Base-by-base conservation (phyloP, 1,140 invertebrate species). In the Bombus vancouverensis region DNA sequence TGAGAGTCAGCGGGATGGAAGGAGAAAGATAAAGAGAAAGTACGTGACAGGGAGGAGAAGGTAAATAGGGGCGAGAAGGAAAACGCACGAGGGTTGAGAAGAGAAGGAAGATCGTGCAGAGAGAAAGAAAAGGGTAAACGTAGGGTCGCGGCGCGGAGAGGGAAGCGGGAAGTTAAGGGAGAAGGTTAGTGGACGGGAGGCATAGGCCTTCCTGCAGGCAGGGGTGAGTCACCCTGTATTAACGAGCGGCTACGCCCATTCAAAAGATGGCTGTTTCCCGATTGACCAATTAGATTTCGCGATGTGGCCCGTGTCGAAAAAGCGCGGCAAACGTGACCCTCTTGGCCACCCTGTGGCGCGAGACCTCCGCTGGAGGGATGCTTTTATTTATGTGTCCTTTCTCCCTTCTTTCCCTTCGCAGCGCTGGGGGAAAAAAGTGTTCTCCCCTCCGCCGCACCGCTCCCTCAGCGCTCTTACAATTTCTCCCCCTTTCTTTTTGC, bases 141-240 rank as follows among this genome's bases (percentile, higher is more conserved):
- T 32, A 12, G 62, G 73, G 53, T 71, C 37, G 22, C 0, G 34
- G 34, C 10, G 18, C 0, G 5, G 66, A n/a, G 70, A 8, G 39
- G 8, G n/a, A 28, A 18, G 32, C 84, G 74, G 57, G 77, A 81
- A 72, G 65, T 37, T 77, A 65, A 57, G 57, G 79, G 88, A 87
- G 86, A 77, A 84, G 78, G 74, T 77, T 83, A 77, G 76, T 84
- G 88, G 84, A 83, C 86, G 87, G 90, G 84, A 87, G 88, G 89
- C 82, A 87, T 86, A 87, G 90, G 90, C 89, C 91, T 93, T 93
- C 92, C 89, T 88, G 90, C 83, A 87, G 89, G 85, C 83, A 91
- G 82, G 93, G 94, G 94, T 95, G 93, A 94, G 86, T 95, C 93
- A 95, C 94, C 93, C 94, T 90, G 90, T 83, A 90, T 93, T 92